phyloP scores from a whole-genome alignment of 2,888 invertebrate genomes.

The Agonopterix heracliana region DNA sequence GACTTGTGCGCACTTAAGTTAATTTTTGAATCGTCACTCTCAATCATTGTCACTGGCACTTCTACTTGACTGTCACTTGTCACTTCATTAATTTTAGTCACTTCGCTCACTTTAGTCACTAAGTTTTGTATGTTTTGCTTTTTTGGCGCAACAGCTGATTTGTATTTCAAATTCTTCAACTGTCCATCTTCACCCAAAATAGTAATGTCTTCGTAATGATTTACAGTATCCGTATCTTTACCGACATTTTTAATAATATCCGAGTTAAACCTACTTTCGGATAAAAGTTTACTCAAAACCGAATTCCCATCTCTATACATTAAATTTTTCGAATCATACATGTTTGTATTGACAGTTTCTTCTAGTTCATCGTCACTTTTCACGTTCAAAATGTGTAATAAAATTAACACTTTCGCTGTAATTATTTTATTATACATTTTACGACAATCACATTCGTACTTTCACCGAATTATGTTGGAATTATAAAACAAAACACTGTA shows the following conservation, averaged over 20 bases:
- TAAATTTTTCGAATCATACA: constrained; percentile 40
- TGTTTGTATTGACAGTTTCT: constrained; percentile 33
- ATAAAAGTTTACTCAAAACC: constrained; percentile 33
- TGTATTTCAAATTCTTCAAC: constrained; percentile 54
- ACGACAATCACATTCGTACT: constrained; percentile 9
- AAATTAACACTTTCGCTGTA: constrained; percentile 26
- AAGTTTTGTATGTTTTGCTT: neutral
- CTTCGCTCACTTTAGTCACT: neutral
- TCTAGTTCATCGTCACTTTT: constrained; percentile 25
- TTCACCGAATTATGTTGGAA: constrained; percentile 5
- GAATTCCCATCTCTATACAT: constrained; percentile 26
- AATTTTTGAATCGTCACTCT: constrained; percentile 16
- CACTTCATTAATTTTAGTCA: constrained; percentile 17
- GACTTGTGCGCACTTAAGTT: constrained; percentile 40
- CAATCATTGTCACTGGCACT: constrained; percentile 10
- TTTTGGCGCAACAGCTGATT: constrained; percentile 31
- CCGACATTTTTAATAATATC: constrained; percentile 39
- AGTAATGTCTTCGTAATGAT: constrained; percentile 58
- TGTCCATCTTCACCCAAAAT: constrained; percentile 50
- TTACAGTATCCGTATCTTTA: constrained; percentile 35
- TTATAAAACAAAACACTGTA: neutral
- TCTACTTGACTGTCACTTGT: constrained; percentile 17
- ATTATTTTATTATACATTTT: constrained; percentile 17
- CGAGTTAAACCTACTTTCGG: constrained; percentile 37
- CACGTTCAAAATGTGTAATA: constrained; percentile 27